These are phyloP conservation scores for Idaea aversata DNA, from an alignment of 2,888 invertebrate species.

Conservation along the genomic window DNA sequence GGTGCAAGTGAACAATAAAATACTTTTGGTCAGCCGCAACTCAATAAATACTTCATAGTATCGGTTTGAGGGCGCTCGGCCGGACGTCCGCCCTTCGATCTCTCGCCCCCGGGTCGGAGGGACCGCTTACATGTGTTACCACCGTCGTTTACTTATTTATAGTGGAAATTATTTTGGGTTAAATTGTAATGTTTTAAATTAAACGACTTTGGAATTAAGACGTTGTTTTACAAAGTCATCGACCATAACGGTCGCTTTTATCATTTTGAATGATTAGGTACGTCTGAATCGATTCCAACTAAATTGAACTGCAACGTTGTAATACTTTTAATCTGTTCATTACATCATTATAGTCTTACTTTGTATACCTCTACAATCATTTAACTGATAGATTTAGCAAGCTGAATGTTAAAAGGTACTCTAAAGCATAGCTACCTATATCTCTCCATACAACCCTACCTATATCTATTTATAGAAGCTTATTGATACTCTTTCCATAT, in stretches of 20 bases:
- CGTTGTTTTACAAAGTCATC: not conserved
- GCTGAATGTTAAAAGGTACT: too few relatives aligned
- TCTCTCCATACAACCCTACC: too few relatives aligned
- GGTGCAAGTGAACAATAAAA: conserved; percentile 74
- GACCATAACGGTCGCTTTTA: not conserved
- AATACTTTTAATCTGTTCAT: not conserved
- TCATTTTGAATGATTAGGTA: not conserved
- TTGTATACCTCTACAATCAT: too few relatives aligned
- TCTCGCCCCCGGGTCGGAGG: conserved; percentile 58
- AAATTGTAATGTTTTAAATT: conserved; percentile 21
- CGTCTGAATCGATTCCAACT: not conserved
- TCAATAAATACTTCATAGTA: conserved; percentile 80
- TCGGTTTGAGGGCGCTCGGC: conserved; percentile 72
- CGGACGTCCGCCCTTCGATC: conserved; percentile 75
- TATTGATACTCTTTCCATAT: too few relatives aligned
- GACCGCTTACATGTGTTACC: conserved; percentile 47
- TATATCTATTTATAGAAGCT: too few relatives aligned
- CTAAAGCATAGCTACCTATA: too few relatives aligned
- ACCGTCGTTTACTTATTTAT: conserved; percentile 51
- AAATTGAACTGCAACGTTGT: not conserved
- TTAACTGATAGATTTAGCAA: too few relatives aligned
- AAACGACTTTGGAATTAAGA: not conserved
- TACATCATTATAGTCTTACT: too few relatives aligned
- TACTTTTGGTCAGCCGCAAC: conserved; percentile 76
- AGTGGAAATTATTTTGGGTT: conserved; percentile 35